phyloP scores from a whole-genome alignment of 1,140 invertebrate species.

The Halesus radiatus region DNA sequence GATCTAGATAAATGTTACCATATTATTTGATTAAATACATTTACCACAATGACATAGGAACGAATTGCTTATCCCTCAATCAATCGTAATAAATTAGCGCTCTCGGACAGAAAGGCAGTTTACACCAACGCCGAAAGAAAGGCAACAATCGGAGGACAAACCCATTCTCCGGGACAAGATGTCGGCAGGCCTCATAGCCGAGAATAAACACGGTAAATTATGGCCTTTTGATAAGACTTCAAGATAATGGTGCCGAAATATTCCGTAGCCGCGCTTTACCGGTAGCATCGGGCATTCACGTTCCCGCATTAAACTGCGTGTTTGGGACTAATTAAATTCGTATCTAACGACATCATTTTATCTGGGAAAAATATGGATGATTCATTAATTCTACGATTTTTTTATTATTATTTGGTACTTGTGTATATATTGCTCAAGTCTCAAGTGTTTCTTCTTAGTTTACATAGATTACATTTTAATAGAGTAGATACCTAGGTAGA shows the following conservation, averaged over 20 bases:
- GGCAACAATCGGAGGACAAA: conserved; percentile 12
- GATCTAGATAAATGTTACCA: no score
- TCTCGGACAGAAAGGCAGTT: conserved; percentile 7
- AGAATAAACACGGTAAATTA: conserved; percentile 55
- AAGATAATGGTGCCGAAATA: conserved; percentile 54
- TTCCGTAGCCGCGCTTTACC: conserved; percentile 45
- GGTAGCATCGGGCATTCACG: conserved; percentile 34
- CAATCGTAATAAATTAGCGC: conserved; percentile 20
- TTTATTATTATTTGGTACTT: no score
- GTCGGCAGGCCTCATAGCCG: conserved; percentile 8
- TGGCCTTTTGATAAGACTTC: conserved; percentile 54
- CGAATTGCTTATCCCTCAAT: conserved; percentile 5
- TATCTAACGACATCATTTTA: conserved; percentile 34
- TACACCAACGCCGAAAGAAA: conserved; percentile 12
- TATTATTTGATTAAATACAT: no score
- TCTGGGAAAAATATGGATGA: conserved; percentile 5
- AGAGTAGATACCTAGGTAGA: no score
- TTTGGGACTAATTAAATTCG: conserved; percentile 31
- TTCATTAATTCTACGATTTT: not conserved
- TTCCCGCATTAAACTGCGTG: conserved; percentile 24
- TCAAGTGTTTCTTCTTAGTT: no score
- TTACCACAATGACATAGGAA: not conserved
- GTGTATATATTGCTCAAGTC: no score
- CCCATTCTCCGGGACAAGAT: not conserved
- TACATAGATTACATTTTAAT: no score